A percentile compares a stretch with the other conserved stretches of the same genome.
Conservation (phyloP, 2,113 vertebrate species). For the Nematolebias whitei region DNA sequence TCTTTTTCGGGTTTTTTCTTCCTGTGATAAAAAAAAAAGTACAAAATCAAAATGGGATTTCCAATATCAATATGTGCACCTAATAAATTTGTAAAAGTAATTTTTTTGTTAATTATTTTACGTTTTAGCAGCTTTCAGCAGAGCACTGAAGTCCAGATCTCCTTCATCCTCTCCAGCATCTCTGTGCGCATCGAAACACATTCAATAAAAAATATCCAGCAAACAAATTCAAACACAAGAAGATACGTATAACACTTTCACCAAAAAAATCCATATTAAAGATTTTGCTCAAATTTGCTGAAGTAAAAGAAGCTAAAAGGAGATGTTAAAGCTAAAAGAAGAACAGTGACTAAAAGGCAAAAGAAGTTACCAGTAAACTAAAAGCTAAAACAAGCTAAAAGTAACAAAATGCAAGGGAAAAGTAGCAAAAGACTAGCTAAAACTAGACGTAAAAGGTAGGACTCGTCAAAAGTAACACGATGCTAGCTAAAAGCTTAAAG, state of each 20-base stretch:
- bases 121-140: conserved; percentile 88
- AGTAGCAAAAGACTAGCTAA: not conserved
- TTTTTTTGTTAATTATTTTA: conserved; percentile 65
- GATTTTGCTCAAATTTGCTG: not conserved
- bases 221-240: not conserved
- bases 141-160: conserved; percentile 88
- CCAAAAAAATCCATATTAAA: not conserved
- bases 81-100: conserved; percentile 1
- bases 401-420: too few species aligned
- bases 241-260: too few species aligned
- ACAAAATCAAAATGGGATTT: not conserved
- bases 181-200: conserved; percentile 62
- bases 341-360: too few species aligned
- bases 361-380: too few species aligned
- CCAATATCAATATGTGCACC: not conserved
- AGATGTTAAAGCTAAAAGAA: too few species aligned
- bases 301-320: too few species aligned
- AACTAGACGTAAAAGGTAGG: conserved; percentile 7
- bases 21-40: conserved; percentile 60
- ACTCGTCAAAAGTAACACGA: too few species aligned
- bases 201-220: not conserved
- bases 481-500: too few species aligned
- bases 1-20: conserved; percentile 78
- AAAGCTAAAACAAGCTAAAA: too few species aligned
- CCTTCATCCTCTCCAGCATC: conserved; percentile 82